Evolutionary conservation across 2,888 invertebrate genomes (phyloP), one percentile per base, ranked within the genome.

Genomic region (Plagodis pulveraria): DNA sequence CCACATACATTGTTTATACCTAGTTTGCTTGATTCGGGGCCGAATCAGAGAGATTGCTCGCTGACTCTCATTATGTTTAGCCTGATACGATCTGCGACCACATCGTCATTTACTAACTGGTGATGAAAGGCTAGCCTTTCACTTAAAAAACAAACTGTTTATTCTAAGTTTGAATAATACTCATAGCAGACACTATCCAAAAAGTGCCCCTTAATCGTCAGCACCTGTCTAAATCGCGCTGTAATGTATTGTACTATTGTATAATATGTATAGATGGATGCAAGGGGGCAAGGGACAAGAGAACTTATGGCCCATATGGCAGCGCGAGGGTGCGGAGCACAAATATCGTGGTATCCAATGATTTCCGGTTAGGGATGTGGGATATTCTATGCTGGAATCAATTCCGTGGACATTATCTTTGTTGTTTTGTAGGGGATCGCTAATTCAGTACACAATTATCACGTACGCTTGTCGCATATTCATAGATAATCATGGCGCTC

Each of bases 301-400:
- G 42, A 50, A 60, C 62, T 69, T 60, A 56, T 61, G 67, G 63
- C 61, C 71, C 75, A 75, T 74, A 72, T 73, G 72, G 71, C 56
- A 58, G 40, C 5, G 44, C 56, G 65, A 68, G 69, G 73, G 71
- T 63, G 67, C 63, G 47, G 51, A 43, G 33, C 58, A 53, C 57
- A 49, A 58, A 59, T 50, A 59, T 55, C 55, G 47, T 51, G 35
- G 6, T 40, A 51, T 52, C 56, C 36, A 59, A 51, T 59, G 55
- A 48, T 56, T 52, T 56, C 55, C 51, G 48, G 48, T 55, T 47
- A 50, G 41, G 35, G 50, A 50, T 55, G 43, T 36, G 41, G 35
- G 50, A 50, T 55, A 47, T 36, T 46, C 34, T 38, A 48, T 36
- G 33, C 10, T 11, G 40, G 9, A 36, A 50, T 50, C 50, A 44